These are phyloP conservation scores for Etheostoma cragini DNA, from an alignment of 2,113 vertebrate species.

Conservation along the genomic window DNA sequence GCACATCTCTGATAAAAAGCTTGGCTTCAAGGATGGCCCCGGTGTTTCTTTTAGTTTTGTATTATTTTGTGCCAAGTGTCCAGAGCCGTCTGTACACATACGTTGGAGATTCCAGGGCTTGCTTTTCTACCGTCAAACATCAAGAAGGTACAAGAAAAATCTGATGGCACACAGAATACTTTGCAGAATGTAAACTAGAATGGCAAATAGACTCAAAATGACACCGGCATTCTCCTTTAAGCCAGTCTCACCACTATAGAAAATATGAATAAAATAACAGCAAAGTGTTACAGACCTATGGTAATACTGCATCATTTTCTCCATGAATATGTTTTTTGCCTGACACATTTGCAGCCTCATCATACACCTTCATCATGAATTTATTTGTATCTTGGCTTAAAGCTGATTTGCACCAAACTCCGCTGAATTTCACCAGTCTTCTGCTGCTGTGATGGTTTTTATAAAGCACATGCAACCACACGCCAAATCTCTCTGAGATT, in stretches of 20 bases:
- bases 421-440: not conserved
- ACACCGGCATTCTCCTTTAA: constrained; percentile 18
- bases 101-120: constrained; percentile 41
- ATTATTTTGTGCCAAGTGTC: constrained; percentile 52
- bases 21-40: constrained; percentile 33
- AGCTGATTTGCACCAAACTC: constrained; percentile 24
- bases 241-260: constrained; percentile 5
- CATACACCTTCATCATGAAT: constrained; percentile 7
- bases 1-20: constrained; percentile 55
- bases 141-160: constrained; percentile 2
- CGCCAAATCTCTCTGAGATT: not conserved
- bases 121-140: constrained; percentile 30
- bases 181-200: constrained; percentile 37
- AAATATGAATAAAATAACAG: constrained; percentile 29
- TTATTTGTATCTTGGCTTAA: constrained; percentile 17
- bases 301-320: constrained; percentile 74
- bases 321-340: constrained; percentile 6
- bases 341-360: constrained; percentile 18
- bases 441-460: constrained; percentile 27
- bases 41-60: constrained; percentile 49
- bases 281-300: constrained; percentile 17
- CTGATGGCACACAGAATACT: not conserved
- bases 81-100: constrained; percentile 38
- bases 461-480: constrained; percentile 36
- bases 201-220: constrained; percentile 32